Evolutionary conservation across 2,113 vertebrate species (phyloP).

Genomic region (Mionectes macconnelli): DNA sequence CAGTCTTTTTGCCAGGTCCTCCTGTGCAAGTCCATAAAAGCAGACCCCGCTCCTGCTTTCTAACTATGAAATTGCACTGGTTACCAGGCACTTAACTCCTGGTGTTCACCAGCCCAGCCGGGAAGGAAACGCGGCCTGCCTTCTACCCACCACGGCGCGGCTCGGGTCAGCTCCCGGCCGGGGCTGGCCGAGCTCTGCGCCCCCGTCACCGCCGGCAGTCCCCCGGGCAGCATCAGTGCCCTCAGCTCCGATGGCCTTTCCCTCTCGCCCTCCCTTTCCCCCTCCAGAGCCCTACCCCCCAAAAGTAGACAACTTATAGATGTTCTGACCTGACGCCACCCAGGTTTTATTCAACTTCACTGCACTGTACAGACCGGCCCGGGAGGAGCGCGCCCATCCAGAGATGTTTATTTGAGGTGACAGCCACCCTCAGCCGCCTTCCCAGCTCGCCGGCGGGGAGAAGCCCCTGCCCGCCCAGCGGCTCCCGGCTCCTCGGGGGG

Average conservation of each 20-base stretch:
- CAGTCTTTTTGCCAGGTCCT: background rate
- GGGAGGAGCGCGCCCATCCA: slow-evolving; percentile 17
- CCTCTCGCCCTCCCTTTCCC: background rate
- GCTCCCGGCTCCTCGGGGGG: background rate
- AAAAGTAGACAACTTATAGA: slow-evolving; percentile 20
- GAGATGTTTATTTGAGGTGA: slow-evolving; percentile 23
- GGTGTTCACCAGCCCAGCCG: background rate
- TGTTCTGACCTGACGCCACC: slow-evolving; percentile 45
- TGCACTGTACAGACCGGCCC: background rate
- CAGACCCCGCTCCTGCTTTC: slow-evolving; percentile 8
- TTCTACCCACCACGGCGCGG: background rate
- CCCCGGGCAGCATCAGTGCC: background rate
- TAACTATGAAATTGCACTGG: background rate
- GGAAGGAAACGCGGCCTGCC: slow-evolving; percentile 21
- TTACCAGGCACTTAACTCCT: background rate
- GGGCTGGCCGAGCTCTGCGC: background rate
- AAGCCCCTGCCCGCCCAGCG: background rate
- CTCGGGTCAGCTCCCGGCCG: background rate
- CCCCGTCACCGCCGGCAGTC: background rate
- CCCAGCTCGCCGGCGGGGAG: slow-evolving; percentile 46
- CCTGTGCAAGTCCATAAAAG: background rate
- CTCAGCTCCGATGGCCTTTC: background rate
- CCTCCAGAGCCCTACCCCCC: background rate
- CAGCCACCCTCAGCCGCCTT: slow-evolving; percentile 29
- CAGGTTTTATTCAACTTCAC: slow-evolving; percentile 62